Percentiles rank a stretch among this genome's conserved stretches.
Evolutionary conservation across 2,888 invertebrate species (phyloP).

Genomic region (Calameuta pallipes): DNA sequence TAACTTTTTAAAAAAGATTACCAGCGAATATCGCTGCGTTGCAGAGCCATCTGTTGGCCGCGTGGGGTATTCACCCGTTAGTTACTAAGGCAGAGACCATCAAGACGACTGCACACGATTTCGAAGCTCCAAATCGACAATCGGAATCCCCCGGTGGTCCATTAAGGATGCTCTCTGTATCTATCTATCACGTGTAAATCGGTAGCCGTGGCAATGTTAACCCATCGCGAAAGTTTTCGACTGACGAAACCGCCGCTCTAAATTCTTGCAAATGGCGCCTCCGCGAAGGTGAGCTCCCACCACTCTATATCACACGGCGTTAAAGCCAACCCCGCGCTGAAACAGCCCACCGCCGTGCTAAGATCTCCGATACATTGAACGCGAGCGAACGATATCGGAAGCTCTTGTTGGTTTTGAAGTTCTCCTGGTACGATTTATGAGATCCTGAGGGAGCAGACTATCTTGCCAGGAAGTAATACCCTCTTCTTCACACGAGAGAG

Average conservation of each 20-base stretch:
- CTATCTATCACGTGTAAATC: conserved; percentile 41
- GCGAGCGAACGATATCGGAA: conserved; percentile 31
- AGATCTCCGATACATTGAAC: conserved; percentile 30
- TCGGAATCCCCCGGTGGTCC: conserved; percentile 42
- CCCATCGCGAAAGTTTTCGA: conserved; percentile 20
- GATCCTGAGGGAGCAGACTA: conserved; percentile 60
- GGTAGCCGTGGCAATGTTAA: conserved; percentile 30
- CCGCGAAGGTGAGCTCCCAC: conserved; percentile 1
- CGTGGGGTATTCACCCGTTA: background rate
- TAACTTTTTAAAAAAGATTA: too few relatives aligned
- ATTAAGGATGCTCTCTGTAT: conserved; percentile 39
- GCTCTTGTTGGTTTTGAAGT: conserved; percentile 40
- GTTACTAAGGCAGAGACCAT: background rate
- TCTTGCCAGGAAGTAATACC: conserved; percentile 58
- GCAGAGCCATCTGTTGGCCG: background rate
- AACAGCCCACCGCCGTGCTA: conserved; percentile 8
- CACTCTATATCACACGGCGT: background rate
- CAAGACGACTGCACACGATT: background rate
- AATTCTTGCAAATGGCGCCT: conserved; percentile 16
- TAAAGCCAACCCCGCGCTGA: background rate
- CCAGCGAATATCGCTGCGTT: background rate
- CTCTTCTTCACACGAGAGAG: conserved; percentile 41
- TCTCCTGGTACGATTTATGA: conserved; percentile 59
- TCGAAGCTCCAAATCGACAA: conserved; percentile 31
- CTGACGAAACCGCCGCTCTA: conserved; percentile 14